A percentile compares a stretch with the other conserved stretches of the same genome.
Evolutionary conservation across 2,888 invertebrate genomes (phyloP).

Genomic region (Diachrysia chrysitis): DNA sequence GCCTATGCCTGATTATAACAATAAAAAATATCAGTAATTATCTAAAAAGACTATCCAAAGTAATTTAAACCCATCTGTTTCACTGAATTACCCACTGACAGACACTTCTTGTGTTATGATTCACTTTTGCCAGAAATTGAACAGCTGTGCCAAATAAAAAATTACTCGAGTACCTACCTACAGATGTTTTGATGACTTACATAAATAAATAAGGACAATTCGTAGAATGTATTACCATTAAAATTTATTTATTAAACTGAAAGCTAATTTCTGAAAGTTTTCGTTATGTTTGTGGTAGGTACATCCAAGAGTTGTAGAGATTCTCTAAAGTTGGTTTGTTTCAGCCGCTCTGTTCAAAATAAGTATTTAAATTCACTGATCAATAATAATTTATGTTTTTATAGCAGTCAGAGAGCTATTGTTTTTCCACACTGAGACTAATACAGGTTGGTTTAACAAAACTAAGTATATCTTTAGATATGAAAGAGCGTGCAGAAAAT

Average conservation of each 20-base stretch:
- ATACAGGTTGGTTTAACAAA: no score
- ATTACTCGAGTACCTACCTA: background rate
- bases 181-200: conserved; percentile 13
- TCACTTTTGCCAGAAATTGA: conserved; percentile 18
- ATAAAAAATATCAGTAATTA: background rate
- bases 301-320: no score
- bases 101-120: conserved; percentile 17
- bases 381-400: no score
- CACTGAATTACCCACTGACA: conserved; percentile 1
- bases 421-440: no score
- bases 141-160: conserved; percentile 10
- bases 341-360: background rate
- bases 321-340: background rate
- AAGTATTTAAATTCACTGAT: no score
- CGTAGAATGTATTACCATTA: conserved; percentile 4
- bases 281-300: no score
- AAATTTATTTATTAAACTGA: background rate
- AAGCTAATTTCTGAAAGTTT: no score
- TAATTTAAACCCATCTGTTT: conserved; percentile 12
- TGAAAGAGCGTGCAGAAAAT: background rate
- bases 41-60: background rate
- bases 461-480: no score
- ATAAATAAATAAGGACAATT: conserved; percentile 8
- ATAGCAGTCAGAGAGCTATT: no score
- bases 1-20: background rate